Conservation (phyloP, 2,113 vertebrate genomes). For the Dicrurus megarhynchus region DNA sequence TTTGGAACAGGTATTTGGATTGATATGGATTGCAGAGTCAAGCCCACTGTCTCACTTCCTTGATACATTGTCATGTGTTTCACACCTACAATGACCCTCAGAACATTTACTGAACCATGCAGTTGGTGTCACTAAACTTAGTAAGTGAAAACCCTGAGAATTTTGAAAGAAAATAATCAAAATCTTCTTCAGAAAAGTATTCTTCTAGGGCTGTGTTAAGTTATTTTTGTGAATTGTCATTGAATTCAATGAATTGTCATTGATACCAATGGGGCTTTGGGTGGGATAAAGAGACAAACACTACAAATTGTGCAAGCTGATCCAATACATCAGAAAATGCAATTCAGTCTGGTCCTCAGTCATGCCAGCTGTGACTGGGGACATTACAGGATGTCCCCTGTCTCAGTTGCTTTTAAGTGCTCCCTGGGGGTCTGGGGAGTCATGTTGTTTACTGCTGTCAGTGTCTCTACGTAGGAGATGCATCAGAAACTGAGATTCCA, state of each 20-base stretch:
- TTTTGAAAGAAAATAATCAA: neutral
- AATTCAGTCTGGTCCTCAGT: neutral
- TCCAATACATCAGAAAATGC: neutral
- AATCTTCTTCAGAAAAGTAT: neutral
- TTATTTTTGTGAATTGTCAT: neutral
- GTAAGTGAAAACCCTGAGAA: neutral
- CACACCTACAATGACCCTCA: neutral
- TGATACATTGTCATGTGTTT: neutral
- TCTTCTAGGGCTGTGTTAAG: neutral
- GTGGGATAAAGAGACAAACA: neutral
- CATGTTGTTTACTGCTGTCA: neutral
- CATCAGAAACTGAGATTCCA: neutral
- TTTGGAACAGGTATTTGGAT: neutral
- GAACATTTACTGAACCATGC: neutral
- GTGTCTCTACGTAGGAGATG: fast-evolving
- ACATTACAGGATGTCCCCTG: neutral
- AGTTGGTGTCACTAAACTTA: neutral
- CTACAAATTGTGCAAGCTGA: neutral
- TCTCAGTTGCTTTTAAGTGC: neutral
- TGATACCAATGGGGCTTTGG: neutral
- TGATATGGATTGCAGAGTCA: neutral
- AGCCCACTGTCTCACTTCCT: neutral
- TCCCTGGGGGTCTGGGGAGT: neutral
- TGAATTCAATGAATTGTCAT: neutral
- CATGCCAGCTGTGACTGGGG: neutral